Conservation (phyloP, 2,113 vertebrate species). For the Actenoides lindsayi region DNA sequence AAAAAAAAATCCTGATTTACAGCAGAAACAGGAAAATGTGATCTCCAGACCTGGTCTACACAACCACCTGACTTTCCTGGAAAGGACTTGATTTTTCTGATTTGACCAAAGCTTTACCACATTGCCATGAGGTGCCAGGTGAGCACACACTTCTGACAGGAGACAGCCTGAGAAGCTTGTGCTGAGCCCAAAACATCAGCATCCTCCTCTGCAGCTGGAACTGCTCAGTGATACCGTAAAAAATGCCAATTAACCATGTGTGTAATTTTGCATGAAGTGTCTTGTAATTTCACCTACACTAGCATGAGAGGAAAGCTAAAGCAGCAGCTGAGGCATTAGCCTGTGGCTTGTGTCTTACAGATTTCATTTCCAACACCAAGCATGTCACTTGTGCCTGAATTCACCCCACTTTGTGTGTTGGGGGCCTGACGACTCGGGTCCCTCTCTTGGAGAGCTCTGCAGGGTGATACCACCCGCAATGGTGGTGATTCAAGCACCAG, state of each 20-base stretch:
- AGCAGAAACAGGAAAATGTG: background rate
- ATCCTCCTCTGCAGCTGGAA: background rate
- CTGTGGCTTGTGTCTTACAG: background rate
- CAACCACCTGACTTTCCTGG: background rate
- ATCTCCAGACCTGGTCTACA: background rate
- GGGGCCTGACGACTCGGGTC: background rate
- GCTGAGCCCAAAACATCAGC: background rate
- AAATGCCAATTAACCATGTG: background rate
- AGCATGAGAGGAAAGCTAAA: background rate
- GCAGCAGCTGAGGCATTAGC: background rate
- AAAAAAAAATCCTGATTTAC: background rate
- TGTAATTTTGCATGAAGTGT: background rate
- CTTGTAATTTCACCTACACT: background rate
- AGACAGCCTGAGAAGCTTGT: background rate
- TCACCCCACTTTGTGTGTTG: background rate
- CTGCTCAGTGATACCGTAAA: background rate
- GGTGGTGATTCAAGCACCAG: background rate
- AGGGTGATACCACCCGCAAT: background rate
- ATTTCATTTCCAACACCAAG: background rate
- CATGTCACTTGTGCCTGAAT: background rate
- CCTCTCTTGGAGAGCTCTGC: background rate
- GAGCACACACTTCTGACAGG: background rate
- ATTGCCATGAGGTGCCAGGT: background rate
- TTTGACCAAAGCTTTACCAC: background rate
- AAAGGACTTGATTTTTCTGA: fast-evolving